Evolutionary conservation across 2,797 vertebrate genomes (phyloP).

Genomic region (Poecilia wingei): DNA sequence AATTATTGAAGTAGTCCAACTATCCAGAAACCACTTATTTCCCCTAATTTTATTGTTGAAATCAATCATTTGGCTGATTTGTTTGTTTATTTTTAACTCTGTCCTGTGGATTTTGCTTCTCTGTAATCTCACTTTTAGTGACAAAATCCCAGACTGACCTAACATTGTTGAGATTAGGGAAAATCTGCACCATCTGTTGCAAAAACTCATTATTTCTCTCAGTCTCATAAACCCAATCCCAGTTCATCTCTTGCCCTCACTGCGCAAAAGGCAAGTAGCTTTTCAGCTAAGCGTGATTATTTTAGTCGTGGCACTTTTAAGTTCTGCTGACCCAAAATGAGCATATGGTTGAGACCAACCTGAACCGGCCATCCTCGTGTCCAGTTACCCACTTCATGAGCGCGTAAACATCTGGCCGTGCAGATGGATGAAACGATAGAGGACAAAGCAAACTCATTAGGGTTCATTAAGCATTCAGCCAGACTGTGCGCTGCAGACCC

Average conservation of each 20-base stretch:
- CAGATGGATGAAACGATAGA: constrained; percentile 63
- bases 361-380: constrained; percentile 44
- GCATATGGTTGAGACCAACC: constrained; percentile 43
- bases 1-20: neutral
- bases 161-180: neutral
- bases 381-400: constrained; percentile 58
- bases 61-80: neutral
- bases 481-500: constrained; percentile 33
- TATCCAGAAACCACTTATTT: neutral
- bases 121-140: constrained; percentile 4
- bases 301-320: neutral
- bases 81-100: neutral
- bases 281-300: constrained; percentile 8
- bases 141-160: constrained; percentile 10
- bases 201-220: neutral
- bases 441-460: constrained; percentile 54
- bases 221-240: neutral
- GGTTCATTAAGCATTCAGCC: constrained; percentile 42
- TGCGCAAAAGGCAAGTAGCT: neutral
- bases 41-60: neutral
- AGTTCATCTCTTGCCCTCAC: neutral
- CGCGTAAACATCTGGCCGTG: constrained; percentile 57
- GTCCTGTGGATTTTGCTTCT: neutral
- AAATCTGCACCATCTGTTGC: neutral
- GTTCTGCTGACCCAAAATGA: constrained; percentile 28